Percentiles rank a stretch among this genome's conserved stretches.
phyloP scores from a whole-genome alignment of 2,113 vertebrate genomes.

The Panthera leo region DNA sequence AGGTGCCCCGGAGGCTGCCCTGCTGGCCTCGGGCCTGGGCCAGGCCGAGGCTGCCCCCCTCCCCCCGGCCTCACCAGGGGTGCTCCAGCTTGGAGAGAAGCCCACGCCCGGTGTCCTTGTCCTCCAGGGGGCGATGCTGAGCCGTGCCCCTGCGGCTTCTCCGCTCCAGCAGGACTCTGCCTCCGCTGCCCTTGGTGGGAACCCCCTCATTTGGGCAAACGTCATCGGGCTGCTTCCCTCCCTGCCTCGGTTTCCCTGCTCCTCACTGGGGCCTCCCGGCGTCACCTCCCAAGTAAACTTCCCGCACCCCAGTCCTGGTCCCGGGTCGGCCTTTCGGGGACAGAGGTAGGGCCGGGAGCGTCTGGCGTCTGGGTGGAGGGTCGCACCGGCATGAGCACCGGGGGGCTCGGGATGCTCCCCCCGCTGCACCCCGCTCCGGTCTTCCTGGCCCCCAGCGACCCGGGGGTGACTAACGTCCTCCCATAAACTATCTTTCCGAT shows the following conservation, averaged over 20 bases:
- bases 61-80: neutral
- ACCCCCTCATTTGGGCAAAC: neutral
- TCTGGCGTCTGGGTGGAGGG: neutral
- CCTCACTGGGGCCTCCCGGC: neutral
- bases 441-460: too few relatives aligned
- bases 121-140: neutral
- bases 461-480: neutral
- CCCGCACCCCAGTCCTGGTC: neutral
- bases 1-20: neutral
- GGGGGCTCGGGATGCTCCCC: neutral
- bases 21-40: neutral
- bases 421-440: neutral
- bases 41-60: neutral
- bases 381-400: neutral
- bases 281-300: neutral
- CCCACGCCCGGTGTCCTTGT: neutral
- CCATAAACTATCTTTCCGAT: neutral
- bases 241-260: neutral
- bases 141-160: neutral
- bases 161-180: neutral
- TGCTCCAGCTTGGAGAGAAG: neutral
- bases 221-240: neutral
- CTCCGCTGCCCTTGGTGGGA: neutral
- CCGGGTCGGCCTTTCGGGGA: neutral
- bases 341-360: fast-evolving